phyloP scores from a whole-genome alignment of 2,797 vertebrate genomes.

The Channa striata region DNA sequence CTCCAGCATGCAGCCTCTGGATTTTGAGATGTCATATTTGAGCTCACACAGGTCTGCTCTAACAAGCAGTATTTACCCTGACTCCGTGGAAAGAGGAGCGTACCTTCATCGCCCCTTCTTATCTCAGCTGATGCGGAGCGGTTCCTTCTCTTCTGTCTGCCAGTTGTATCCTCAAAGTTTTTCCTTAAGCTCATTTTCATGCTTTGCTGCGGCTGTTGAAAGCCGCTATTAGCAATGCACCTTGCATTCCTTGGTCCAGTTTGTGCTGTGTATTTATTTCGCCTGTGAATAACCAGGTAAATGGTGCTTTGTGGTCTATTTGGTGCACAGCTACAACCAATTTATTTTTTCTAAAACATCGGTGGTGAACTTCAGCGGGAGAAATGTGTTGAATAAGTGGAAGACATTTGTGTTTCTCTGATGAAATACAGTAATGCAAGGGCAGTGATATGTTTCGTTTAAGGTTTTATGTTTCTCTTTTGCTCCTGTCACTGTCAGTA shows the following conservation, averaged over 20 bases:
- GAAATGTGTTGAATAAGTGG: not conserved
- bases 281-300: slow-evolving; percentile 4
- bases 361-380: not conserved
- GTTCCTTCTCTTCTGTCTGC: slow-evolving; percentile 38
- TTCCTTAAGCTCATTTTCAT: slow-evolving; percentile 40
- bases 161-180: slow-evolving; percentile 56
- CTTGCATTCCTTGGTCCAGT: slow-evolving; percentile 10
- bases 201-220: slow-evolving; percentile 24
- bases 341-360: slow-evolving; percentile 8
- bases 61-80: slow-evolving; percentile 69
- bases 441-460: slow-evolving; percentile 1
- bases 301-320: slow-evolving; percentile 11
- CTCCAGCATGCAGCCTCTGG: slow-evolving; percentile 62
- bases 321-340: not conserved
- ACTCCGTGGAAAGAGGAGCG: slow-evolving; percentile 42
- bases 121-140: slow-evolving; percentile 49
- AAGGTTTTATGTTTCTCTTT: slow-evolving; percentile 14
- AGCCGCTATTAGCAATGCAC: slow-evolving; percentile 28
- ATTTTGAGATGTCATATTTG: slow-evolving; percentile 69
- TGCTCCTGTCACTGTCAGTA: slow-evolving; percentile 11
- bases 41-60: slow-evolving; percentile 61
- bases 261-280: slow-evolving; percentile 3
- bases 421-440: slow-evolving; percentile 11
- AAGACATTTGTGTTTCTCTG: not conserved
- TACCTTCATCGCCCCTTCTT: slow-evolving; percentile 44